These are phyloP conservation scores for Clarias platycephalus DNA, from an alignment of 2,797 vertebrate species.

Conservation along the genomic window DNA sequence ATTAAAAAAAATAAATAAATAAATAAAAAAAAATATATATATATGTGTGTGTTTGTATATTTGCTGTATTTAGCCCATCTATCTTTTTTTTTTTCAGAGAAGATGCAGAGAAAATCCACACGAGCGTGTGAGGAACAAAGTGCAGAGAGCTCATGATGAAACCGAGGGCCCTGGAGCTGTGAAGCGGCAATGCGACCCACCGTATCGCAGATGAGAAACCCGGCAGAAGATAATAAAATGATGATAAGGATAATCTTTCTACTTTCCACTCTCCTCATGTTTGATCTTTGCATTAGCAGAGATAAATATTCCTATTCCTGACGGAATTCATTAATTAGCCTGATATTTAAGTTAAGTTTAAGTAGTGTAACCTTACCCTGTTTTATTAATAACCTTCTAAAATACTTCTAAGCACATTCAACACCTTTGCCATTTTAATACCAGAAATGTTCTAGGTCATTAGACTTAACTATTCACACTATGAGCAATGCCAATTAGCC, in stretches of 20 bases:
- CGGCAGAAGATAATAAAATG: not conserved
- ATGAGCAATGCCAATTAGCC: no score
- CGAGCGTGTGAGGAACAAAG: not conserved
- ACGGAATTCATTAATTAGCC: slow-evolving; percentile 5
- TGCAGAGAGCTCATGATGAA: not conserved
- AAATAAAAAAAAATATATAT: no score
- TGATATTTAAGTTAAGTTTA: slow-evolving; percentile 1
- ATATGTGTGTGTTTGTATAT: not conserved
- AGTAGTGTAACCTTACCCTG: not conserved
- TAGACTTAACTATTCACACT: not conserved
- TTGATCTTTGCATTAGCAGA: not conserved
- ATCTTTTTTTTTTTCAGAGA: no score
- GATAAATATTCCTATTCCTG: slow-evolving; percentile 18
- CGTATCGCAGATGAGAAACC: not conserved
- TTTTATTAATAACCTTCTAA: not conserved
- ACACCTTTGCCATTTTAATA: not conserved
- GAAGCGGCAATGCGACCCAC: not conserved
- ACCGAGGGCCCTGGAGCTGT: not conserved
- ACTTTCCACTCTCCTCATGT: not conserved
- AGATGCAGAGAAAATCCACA: not conserved
- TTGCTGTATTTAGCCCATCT: not conserved
- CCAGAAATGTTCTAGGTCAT: not conserved
- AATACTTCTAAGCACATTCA: not conserved
- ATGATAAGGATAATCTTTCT: not conserved
- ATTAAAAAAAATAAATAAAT: not conserved